Conservation (phyloP, 2,797 vertebrate species). For the Chloroceryle inda region DNA sequence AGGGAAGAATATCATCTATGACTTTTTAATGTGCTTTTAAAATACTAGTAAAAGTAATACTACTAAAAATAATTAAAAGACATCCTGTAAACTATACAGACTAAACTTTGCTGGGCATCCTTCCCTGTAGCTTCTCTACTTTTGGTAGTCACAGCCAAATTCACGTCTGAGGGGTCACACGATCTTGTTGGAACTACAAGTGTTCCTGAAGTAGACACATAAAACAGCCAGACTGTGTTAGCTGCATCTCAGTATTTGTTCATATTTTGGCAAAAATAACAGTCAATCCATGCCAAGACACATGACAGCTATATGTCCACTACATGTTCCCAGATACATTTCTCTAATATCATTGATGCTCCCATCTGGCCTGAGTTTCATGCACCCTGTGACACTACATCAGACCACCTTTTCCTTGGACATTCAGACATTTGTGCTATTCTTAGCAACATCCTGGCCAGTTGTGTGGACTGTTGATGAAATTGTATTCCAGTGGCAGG, state of each 20-base stretch:
- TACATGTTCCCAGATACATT: fast-evolving
- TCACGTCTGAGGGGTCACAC: neutral
- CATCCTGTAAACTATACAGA: neutral
- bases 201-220: neutral
- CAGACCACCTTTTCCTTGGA: neutral
- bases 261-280: neutral
- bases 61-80: neutral
- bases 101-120: neutral
- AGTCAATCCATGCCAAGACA: neutral
- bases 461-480: neutral
- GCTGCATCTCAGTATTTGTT: neutral
- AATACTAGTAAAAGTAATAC: neutral
- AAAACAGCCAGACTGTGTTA: neutral
- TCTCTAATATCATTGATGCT: fast-evolving
- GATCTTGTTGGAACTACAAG: neutral
- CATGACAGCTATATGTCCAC: fast-evolving
- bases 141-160: neutral
- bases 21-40: neutral
- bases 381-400: no score
- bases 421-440: fast-evolving
- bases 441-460: neutral
- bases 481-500: neutral
- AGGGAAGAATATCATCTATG: neutral
- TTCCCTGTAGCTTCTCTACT: neutral
- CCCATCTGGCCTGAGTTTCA: neutral